Percentiles rank a stretch among this genome's conserved stretches.
Evolutionary conservation across 2,888 invertebrate genomes (phyloP).

Genomic region (Cephus rjabovi): DNA sequence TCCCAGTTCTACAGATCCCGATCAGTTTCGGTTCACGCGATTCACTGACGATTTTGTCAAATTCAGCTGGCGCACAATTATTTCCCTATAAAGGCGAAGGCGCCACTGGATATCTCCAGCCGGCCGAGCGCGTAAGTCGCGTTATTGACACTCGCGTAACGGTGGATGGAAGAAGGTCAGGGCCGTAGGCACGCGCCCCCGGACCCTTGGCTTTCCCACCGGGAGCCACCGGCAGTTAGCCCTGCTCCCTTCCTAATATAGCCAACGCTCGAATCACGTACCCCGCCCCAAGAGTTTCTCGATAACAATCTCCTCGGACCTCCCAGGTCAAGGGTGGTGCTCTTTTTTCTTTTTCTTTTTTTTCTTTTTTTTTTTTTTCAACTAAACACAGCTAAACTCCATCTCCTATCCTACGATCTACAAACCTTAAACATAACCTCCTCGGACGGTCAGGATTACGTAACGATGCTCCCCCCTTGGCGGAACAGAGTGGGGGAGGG

Average conservation of each 20-base stretch:
- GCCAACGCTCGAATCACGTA: constrained; percentile 33
- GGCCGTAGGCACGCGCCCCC: not conserved
- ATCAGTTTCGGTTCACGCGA: too few relatives aligned
- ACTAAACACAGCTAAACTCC: constrained; percentile 34
- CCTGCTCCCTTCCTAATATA: not conserved
- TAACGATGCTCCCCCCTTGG: not conserved
- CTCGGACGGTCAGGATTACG: not conserved
- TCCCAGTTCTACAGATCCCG: too few relatives aligned
- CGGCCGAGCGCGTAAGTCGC: not conserved
- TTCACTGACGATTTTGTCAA: too few relatives aligned
- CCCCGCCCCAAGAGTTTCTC: constrained; percentile 40
- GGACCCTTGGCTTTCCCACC: not conserved
- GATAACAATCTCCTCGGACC: constrained; percentile 46
- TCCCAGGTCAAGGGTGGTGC: constrained; percentile 37
- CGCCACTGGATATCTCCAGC: not conserved
- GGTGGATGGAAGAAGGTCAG: not conserved
- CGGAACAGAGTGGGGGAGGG: too few relatives aligned
- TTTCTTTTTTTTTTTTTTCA: not conserved
- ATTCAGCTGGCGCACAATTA: not conserved
- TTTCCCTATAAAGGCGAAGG: not conserved
- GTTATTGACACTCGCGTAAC: not conserved
- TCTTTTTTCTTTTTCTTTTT: constrained; percentile 17
- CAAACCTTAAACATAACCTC: constrained; percentile 39
- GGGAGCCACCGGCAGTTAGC: not conserved
- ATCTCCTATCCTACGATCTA: constrained; percentile 37